Evolutionary conservation across 2,113 vertebrate species (phyloP).

Genomic region (Mormoops blainvillei): DNA sequence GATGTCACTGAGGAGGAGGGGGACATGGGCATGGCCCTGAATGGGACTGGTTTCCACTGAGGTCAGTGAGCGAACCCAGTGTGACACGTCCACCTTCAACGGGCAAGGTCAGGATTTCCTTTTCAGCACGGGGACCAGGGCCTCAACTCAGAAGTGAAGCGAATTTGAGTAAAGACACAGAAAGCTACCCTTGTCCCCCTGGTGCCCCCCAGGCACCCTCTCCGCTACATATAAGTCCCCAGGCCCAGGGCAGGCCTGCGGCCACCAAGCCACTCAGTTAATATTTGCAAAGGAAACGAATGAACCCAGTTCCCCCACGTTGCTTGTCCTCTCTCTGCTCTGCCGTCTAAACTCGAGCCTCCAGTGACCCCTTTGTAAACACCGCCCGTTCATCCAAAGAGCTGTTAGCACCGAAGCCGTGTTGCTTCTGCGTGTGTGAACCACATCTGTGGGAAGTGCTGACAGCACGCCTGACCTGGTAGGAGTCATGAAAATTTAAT

Average conservation of each 20-base stretch:
- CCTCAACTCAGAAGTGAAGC: accelerated
- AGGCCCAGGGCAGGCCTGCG: not conserved
- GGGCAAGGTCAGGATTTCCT: too few relatives aligned
- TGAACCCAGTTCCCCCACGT: accelerated
- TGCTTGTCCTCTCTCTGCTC: too few relatives aligned
- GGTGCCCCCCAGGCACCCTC: accelerated
- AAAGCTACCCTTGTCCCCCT: accelerated
- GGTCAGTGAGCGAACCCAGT: too few relatives aligned
- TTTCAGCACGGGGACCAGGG: too few relatives aligned
- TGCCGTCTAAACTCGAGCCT: not conserved
- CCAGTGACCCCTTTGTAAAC: not conserved
- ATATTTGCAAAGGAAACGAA: accelerated
- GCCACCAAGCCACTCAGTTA: accelerated
- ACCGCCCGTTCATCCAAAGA: not conserved
- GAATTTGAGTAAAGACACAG: too few relatives aligned
- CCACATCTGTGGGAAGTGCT: not conserved
- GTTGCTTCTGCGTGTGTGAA: not conserved
- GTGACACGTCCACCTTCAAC: too few relatives aligned
- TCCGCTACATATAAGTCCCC: accelerated
- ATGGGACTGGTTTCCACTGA: too few relatives aligned
- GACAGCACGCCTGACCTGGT: not conserved
- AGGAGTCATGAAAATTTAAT: not conserved
- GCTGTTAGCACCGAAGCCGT: accelerated
- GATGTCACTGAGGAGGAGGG: not conserved
- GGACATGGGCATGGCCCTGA: accelerated